Conservation (phyloP, 2,113 vertebrate genomes). For the Pachyramphus minor region DNA sequence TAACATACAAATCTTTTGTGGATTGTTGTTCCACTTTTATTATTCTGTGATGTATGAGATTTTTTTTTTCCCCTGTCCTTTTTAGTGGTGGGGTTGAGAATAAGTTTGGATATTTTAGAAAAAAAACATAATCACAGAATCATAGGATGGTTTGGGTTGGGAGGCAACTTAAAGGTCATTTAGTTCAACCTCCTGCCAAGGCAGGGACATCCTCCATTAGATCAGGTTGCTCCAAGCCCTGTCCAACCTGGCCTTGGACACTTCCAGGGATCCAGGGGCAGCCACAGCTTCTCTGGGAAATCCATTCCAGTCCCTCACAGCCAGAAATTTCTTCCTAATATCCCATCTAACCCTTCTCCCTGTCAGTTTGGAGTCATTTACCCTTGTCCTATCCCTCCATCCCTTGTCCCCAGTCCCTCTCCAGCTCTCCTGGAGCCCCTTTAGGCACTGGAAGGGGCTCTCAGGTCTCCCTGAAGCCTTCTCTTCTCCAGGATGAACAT, state of each 20-base stretch:
- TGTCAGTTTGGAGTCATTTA: background rate
- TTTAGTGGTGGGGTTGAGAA: background rate
- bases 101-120: background rate
- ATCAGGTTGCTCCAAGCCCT: background rate
- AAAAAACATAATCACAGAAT: background rate
- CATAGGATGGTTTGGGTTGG: background rate
- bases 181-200: background rate
- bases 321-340: background rate
- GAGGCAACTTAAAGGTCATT: background rate
- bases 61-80: background rate
- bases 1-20: background rate
- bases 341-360: no score
- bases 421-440: background rate
- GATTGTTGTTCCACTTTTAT: background rate
- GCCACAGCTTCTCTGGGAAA: background rate
- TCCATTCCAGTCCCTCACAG: fast-evolving
- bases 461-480: background rate
- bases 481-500: background rate
- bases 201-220: background rate
- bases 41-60: background rate
- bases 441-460: background rate
- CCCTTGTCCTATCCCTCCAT: background rate
- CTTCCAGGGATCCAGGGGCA: background rate
- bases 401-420: background rate
- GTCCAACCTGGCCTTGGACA: background rate